phyloP scores from a whole-genome alignment of 2,888 invertebrate species.

The Tiliacea aurago region DNA sequence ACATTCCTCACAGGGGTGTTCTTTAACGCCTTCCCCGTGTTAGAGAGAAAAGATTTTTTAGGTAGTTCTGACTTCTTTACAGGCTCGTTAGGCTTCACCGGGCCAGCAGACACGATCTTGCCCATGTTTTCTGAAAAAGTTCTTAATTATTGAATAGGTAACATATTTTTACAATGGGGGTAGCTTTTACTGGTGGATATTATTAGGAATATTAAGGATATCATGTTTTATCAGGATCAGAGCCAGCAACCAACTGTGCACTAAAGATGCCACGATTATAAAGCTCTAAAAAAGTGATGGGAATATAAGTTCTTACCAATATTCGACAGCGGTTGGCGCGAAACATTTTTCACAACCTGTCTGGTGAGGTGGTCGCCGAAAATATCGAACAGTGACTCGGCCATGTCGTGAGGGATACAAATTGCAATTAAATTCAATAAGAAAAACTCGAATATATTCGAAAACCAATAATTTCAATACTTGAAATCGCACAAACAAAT shows the following conservation, averaged over 20 bases:
- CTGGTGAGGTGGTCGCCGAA: conserved; percentile 82
- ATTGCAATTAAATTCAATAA: neutral
- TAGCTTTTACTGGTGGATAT: neutral
- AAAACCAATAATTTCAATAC: neutral
- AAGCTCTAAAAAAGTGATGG: neutral
- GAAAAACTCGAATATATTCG: neutral
- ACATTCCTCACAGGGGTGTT: conserved; percentile 80
- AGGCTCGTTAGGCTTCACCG: conserved; percentile 83
- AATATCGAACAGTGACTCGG: conserved; percentile 83
- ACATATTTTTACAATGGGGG: neutral
- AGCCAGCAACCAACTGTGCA: neutral
- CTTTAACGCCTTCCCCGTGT: conserved; percentile 82
- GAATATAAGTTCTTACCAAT: conserved; percentile 75
- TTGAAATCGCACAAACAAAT: conserved; percentile 26
- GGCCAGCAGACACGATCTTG: conserved; percentile 78
- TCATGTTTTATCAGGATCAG: neutral
- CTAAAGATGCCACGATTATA: neutral
- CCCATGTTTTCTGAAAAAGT: conserved; percentile 82
- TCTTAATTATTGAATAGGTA: conserved; percentile 5
- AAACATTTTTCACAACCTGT: conserved; percentile 79
- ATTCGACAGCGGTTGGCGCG: conserved; percentile 82
- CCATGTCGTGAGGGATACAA: conserved; percentile 69
- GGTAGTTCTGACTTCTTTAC: conserved; percentile 77
- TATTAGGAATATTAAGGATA: neutral
- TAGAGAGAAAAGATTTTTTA: conserved; percentile 84